Conservation (phyloP, 2,113 vertebrate species). For the Heloderma charlesbogerti region DNA sequence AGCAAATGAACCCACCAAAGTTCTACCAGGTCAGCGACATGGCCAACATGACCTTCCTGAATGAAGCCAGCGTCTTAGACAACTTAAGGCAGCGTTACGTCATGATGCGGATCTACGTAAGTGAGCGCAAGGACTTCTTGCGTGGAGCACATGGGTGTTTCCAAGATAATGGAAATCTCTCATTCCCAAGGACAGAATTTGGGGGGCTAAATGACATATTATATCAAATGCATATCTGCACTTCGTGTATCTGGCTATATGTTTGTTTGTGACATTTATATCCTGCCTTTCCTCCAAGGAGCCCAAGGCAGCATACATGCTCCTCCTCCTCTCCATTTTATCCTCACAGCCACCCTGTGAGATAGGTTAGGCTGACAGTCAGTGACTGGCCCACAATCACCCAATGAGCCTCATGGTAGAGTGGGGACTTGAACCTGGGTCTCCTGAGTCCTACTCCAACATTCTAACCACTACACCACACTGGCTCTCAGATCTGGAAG, state of each 20-base stretch:
- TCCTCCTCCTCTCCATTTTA: no score
- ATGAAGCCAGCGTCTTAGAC: slow-evolving; percentile 47
- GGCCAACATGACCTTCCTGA: slow-evolving; percentile 64
- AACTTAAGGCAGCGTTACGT: slow-evolving; percentile 40
- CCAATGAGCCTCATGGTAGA: no score
- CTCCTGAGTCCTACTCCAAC: no score
- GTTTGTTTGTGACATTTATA: neutral
- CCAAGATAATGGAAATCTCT: neutral
- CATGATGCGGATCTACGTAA: slow-evolving; percentile 53
- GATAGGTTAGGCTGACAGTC: no score
- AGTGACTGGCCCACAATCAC: no score
- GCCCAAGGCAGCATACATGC: no score
- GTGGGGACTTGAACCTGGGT: no score
- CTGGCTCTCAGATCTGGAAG: no score
- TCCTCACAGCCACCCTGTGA: no score
- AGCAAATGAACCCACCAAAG: slow-evolving; percentile 59
- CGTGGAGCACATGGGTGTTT: fast-evolving
- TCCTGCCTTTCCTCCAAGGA: neutral
- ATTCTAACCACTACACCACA: no score
- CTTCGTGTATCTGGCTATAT: no score
- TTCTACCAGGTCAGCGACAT: slow-evolving; percentile 46
- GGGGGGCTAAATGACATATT: neutral
- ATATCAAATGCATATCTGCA: neutral
- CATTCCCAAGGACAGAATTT: neutral
- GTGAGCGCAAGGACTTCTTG: neutral